Evolutionary conservation across 2,888 invertebrate species (phyloP), one percentile per base, ranked within the genome.

Genomic region (Dioctria linearis): DNA sequence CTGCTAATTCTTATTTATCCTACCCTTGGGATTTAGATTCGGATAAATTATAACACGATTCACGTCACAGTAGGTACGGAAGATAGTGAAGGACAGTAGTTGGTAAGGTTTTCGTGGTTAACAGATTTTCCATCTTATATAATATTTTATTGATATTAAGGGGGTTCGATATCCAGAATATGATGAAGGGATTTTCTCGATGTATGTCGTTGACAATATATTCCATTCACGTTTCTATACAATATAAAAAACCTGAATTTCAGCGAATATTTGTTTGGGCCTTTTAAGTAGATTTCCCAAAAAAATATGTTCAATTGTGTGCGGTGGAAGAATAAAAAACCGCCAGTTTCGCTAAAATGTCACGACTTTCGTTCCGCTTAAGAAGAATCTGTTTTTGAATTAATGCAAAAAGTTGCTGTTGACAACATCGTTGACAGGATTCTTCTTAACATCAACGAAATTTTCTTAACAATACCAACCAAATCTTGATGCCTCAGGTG

Each of bases 1-100:
- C 63, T 82, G 84, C 81, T 84, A 84, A 84, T 83, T 84, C 84
- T 84, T 83, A 84, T 84, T 84, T 84, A 84, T 84, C 83, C 83
- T 76, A 78, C 84, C 80, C 84, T 57, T 9, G 84, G 82, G 84
- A 78, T 61, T 82, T 69, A 81, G 83, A 81, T 84, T 82, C 79
- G 83, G 83, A 83, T 84, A 84, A 83, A 84, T 84, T 84, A 83
- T 84, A 84, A 83, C 82, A 82, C 80, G 82, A 83, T 82, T 82
- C 83, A 82, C 81, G 67, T 51, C 83, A 71, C 80, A 73, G 81
- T 25, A 25, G 25, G 25, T 46, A 67, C 81, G 78, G 63, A 80
- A 54, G 49, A 71, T 37, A 67, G 66, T 63, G 73, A 25, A 63
- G 49, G 78, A 42, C 43, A 40, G 80, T 46, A 46, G 51, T 65